A percentile compares a stretch with the other conserved stretches of the same genome.
These are phyloP conservation scores for Chionodraco myersi DNA, from an alignment of 2,113 vertebrate genomes.

Conservation along the genomic window DNA sequence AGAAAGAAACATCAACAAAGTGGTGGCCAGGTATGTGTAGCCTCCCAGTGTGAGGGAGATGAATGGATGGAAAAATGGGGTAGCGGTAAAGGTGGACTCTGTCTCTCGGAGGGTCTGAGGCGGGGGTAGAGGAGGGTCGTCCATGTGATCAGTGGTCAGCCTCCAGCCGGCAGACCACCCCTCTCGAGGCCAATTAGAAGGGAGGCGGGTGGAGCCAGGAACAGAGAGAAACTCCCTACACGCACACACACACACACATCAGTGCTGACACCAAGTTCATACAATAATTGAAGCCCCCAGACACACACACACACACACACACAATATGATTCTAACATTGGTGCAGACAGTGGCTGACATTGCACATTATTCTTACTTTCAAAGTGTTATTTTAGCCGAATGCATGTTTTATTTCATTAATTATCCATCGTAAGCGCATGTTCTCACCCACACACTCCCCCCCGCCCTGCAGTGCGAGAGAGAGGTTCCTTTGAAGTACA, in stretches of 20 bases:
- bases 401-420: background rate
- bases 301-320: conserved; percentile 11
- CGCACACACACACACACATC: conserved; percentile 31
- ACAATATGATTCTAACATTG: background rate
- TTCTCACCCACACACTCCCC: too few relatives aligned
- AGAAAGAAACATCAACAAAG: background rate
- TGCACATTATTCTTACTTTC: background rate
- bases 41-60: conserved; percentile 22
- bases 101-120: conserved; percentile 12
- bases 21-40: background rate
- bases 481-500: conserved; percentile 60
- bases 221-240: conserved; percentile 36
- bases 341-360: background rate
- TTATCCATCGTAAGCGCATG: background rate
- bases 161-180: conserved; percentile 41
- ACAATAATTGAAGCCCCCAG: conserved; percentile 52
- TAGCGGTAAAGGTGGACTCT: conserved; percentile 8
- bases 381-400: background rate
- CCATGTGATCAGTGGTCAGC: conserved; percentile 59
- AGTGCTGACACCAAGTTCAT: conserved; percentile 46
- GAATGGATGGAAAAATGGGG: conserved; percentile 2
- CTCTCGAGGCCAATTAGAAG: conserved; percentile 76
- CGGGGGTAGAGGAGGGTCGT: conserved; percentile 41
- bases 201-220: conserved; percentile 39
- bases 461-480: conserved; percentile 38